These are phyloP conservation scores for Lycaon pictus DNA, from an alignment of 2,113 vertebrate species.

Conservation along the genomic window DNA sequence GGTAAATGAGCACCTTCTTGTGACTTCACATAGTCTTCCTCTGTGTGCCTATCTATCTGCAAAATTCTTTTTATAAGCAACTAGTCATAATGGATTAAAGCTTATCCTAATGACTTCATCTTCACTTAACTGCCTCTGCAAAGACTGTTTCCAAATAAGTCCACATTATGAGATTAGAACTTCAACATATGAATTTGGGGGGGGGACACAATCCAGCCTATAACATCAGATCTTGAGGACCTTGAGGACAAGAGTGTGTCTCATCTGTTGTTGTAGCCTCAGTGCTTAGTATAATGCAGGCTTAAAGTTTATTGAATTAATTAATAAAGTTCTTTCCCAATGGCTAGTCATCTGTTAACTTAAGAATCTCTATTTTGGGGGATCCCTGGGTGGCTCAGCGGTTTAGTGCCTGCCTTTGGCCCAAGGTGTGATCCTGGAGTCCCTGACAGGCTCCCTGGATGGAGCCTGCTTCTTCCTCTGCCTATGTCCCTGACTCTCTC, in stretches of 20 bases:
- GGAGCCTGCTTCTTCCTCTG: too few species aligned
- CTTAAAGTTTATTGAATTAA: background rate
- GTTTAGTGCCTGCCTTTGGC: too few species aligned
- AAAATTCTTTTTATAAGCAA: background rate
- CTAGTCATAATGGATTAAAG: background rate
- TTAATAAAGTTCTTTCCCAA: background rate
- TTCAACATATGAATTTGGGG: background rate
- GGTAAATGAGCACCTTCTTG: background rate
- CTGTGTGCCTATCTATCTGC: background rate
- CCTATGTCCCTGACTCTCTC: too few species aligned
- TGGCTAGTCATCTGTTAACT: background rate
- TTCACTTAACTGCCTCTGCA: background rate
- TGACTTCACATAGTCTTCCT: background rate
- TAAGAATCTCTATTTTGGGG: background rate
- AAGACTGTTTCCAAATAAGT: conserved; percentile 6
- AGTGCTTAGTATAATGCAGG: background rate
- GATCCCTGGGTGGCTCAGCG: too few species aligned
- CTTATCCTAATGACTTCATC: background rate
- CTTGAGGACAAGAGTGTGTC: background rate
- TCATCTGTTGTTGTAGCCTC: background rate
- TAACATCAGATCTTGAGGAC: background rate
- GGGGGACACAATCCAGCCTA: background rate
- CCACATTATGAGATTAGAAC: background rate
- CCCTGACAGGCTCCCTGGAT: too few species aligned
- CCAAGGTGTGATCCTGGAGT: too few species aligned